These are phyloP conservation scores for Eueremaeus valkanovi DNA, from an alignment of 2,888 invertebrate genomes.

Conservation along the genomic window DNA sequence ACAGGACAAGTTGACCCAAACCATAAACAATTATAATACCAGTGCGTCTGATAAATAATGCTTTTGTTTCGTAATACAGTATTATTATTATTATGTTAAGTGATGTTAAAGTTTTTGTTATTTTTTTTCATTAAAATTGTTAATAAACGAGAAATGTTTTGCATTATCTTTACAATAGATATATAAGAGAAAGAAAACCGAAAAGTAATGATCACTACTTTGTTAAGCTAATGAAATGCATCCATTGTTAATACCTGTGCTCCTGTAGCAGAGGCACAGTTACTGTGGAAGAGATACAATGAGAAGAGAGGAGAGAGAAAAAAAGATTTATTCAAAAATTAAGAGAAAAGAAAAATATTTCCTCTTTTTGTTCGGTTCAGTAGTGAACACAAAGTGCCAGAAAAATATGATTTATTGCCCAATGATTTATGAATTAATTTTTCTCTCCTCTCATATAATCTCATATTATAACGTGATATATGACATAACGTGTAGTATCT, in stretches of 20 bases:
- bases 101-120: slow-evolving; percentile 12
- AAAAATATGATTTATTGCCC: slow-evolving; percentile 25
- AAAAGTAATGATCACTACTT: slow-evolving; percentile 11
- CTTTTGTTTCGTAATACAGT: slow-evolving; percentile 24
- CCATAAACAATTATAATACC: not conserved
- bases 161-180: slow-evolving; percentile 10
- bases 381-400: slow-evolving; percentile 29
- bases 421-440: slow-evolving; percentile 15
- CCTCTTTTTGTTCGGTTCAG: slow-evolving; percentile 5
- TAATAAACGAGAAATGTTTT: not conserved
- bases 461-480: slow-evolving; percentile 25
- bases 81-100: too few species aligned
- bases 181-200: not conserved
- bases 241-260: slow-evolving; percentile 8
- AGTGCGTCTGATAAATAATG: slow-evolving; percentile 11
- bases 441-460: not conserved
- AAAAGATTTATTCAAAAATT: slow-evolving; percentile 8
- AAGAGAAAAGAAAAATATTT: not conserved
- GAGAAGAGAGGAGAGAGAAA: not conserved
- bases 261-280: not conserved
- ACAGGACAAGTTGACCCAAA: slow-evolving; percentile 5
- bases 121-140: slow-evolving; percentile 7
- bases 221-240: slow-evolving; percentile 16
- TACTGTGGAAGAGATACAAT: not conserved
- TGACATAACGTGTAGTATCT: slow-evolving; percentile 2